Percentiles rank a stretch among this genome's conserved stretches.
Evolutionary conservation across 2,113 vertebrate species (phyloP).

Genomic region (Ammospiza caudacuta): DNA sequence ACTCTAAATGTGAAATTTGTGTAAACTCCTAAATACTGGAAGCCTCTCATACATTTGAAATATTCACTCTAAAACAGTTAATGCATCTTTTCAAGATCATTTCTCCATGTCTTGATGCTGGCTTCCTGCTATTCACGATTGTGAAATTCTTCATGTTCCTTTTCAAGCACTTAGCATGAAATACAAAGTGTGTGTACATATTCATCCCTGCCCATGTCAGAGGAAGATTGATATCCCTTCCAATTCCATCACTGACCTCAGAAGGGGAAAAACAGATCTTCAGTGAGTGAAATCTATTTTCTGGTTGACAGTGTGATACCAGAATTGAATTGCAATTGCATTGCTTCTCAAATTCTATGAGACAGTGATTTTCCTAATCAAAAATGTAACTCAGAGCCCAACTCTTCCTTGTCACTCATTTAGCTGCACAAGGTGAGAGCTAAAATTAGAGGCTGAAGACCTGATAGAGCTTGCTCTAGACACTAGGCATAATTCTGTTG

Average conservation of each 20-base stretch:
- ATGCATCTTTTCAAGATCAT: not conserved
- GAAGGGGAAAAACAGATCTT: not conserved
- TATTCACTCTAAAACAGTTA: not conserved
- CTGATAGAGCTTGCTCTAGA: not conserved
- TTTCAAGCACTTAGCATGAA: not conserved
- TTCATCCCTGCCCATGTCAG: not conserved
- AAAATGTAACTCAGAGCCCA: not conserved
- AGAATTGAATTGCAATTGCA: not conserved
- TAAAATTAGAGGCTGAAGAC: not conserved
- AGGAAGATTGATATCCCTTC: not conserved
- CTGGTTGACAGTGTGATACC: not conserved
- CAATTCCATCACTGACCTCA: not conserved
- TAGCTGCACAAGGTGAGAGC: not conserved
- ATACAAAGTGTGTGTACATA: not conserved
- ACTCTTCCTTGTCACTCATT: not conserved
- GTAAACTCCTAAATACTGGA: not conserved
- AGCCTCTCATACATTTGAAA: not conserved
- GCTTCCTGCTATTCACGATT: not conserved
- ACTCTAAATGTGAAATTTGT: not conserved
- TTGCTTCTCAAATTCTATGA: not conserved
- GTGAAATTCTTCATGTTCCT: not conserved
- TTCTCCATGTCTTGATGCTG: not conserved
- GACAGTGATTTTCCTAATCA: not conserved
- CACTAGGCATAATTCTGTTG: not conserved
- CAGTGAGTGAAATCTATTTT: not conserved